A percentile compares a stretch with the other conserved stretches of the same genome.
These are phyloP conservation scores for Pseudeuparius sepicola DNA, from an alignment of 2,888 invertebrate species.

Conservation along the genomic window DNA sequence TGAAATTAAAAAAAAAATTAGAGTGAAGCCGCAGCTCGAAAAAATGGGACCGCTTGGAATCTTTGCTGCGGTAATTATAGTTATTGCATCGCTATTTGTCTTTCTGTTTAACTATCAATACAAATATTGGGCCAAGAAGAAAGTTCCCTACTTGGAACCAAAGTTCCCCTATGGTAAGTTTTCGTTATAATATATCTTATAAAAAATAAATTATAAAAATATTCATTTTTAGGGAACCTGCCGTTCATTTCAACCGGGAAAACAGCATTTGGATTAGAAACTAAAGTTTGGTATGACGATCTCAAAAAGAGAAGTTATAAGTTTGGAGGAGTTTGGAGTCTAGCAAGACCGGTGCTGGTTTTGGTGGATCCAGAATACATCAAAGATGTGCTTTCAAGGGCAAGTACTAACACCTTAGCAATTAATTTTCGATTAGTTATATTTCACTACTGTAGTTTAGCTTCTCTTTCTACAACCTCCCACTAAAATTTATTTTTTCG, in stretches of 20 bases:
- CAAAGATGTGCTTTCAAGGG: constrained; percentile 18
- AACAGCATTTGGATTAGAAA: constrained; percentile 12
- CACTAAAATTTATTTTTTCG: too few relatives aligned
- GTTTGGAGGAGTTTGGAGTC: constrained; percentile 23
- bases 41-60: too few relatives aligned
- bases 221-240: not conserved
- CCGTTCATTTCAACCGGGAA: not conserved
- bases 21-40: too few relatives aligned
- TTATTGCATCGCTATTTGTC: too few relatives aligned
- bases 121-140: constrained; percentile 15
- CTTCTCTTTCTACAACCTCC: too few relatives aligned
- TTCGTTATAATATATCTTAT: not conserved
- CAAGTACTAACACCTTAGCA: too few relatives aligned
- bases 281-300: constrained; percentile 22
- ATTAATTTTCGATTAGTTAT: too few relatives aligned
- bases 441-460: too few relatives aligned
- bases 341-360: constrained; percentile 24
- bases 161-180: constrained; percentile 15
- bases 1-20: too few relatives aligned
- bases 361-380: constrained; percentile 29
- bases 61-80: too few relatives aligned
- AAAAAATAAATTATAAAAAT: not conserved
- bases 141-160: constrained; percentile 17
- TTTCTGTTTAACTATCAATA: too few relatives aligned
- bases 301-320: constrained; percentile 21